Evolutionary conservation across 2,888 invertebrate species (phyloP), one percentile per base, ranked within the genome.

Genomic region (Vanessa cardui): DNA sequence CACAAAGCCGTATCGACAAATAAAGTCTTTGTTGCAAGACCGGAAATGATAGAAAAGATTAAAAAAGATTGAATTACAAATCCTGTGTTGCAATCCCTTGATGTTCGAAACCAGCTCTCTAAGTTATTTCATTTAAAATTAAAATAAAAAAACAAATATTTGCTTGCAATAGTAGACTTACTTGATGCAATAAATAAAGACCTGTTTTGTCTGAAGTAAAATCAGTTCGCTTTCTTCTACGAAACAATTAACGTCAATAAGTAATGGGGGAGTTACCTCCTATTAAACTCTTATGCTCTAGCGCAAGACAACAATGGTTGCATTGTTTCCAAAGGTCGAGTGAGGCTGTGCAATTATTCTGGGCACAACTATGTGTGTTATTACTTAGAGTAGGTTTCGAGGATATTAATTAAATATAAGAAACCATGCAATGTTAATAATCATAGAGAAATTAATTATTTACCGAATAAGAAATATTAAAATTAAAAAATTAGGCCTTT

Each of bases 261-360:
- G 15, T 50, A 50, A 20, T 4, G 15, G 15, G 15, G 21, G 21
- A 50, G 21, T 15, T 50, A 20, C 50, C 50, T 9, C 21, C 50
- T 50, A 54, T 33, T 54, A 54, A 54, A 33, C 54, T 33, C 54
- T 54, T 54, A 31, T 31, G n/a, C 31, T 54, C 33, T 31, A 31
- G 16, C 20, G 54, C 20, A n/a, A 6, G n/a, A 31, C 31, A 54
- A 33, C n/a, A 54, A 33, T 54, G 31, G 3, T n/a, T 54, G 54
- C 31, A 54, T 54, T 54, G 31, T 54, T 54, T 33, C 31, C n/a
- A 54, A 54, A 54, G 54, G 54, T 54, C 54, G 54, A 54, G 33
- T 54, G 54, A 54, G 54, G 20, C 54, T 31, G 31, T 20, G 31
- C 54, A 31, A 54, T 54, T 54, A 31, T 31, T 31, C 31, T 26